These are phyloP conservation scores for Malurus leucopterus DNA, from an alignment of 2,797 vertebrate species.

Conservation along the genomic window DNA sequence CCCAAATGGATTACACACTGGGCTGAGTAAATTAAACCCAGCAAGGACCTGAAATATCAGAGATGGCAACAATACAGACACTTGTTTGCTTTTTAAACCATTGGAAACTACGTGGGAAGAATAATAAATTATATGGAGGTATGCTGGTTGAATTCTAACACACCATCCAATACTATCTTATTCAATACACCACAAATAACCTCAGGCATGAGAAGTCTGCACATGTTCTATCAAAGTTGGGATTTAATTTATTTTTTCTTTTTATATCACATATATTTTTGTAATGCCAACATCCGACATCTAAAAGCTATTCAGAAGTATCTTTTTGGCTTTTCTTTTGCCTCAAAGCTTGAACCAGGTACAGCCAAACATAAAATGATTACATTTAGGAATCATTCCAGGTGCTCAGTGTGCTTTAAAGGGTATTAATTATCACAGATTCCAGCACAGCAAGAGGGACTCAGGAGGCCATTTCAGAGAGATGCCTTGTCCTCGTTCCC, in stretches of 20 bases:
- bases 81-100: neutral
- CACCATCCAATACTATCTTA: rapidly evolving
- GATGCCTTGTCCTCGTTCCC: neutral
- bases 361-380: neutral
- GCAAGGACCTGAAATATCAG: neutral
- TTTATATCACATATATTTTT: neutral
- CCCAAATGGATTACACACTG: neutral
- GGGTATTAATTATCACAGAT: neutral
- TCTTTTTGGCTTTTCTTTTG: neutral
- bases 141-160: neutral
- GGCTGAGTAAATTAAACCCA: neutral
- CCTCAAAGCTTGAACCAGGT: neutral
- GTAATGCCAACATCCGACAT: neutral
- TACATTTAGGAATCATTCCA: neutral
- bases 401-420: neutral
- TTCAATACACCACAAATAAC: neutral
- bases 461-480: neutral
- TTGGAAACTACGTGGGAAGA: neutral
- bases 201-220: neutral
- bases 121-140: neutral
- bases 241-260: neutral
- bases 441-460: neutral
- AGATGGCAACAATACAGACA: neutral
- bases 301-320: neutral
- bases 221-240: neutral